Evolutionary conservation across 2,888 invertebrate species (phyloP).

Genomic region (Hoplodrina ambigua): DNA sequence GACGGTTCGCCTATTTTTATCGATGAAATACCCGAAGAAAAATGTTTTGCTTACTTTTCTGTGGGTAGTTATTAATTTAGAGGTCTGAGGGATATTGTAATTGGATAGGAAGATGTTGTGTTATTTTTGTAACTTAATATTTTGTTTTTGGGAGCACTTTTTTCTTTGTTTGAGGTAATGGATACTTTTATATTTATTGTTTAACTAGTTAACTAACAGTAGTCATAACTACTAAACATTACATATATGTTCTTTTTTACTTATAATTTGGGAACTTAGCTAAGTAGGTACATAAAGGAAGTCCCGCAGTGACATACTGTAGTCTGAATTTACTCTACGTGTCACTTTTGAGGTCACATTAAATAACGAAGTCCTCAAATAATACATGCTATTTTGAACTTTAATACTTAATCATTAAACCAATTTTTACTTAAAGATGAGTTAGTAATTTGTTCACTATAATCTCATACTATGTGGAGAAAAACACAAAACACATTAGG

Average conservation of each 20-base stretch:
- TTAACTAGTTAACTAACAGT: background rate
- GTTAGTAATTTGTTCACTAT: constrained; percentile 1
- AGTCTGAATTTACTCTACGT: constrained; percentile 20
- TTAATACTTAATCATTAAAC: background rate
- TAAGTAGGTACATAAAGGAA: constrained; percentile 19
- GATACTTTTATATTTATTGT: background rate
- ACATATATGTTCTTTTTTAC: background rate
- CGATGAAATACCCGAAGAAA: constrained; percentile 64
- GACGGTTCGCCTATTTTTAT: constrained; percentile 71
- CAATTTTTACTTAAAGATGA: constrained; percentile 1
- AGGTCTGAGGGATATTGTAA: constrained; percentile 44
- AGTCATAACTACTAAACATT: background rate
- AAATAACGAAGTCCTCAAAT: background rate
- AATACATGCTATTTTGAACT: constrained; percentile 10
- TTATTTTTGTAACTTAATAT: constrained; percentile 29
- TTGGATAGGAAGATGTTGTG: constrained; percentile 27
- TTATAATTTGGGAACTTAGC: background rate
- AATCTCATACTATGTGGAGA: constrained; percentile 3
- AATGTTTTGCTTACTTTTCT: constrained; percentile 57
- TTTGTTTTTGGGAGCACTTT: background rate
- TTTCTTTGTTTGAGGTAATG: background rate
- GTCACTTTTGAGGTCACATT: constrained; percentile 32
- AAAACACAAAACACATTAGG: constrained; percentile 7
- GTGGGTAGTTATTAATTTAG: constrained; percentile 57
- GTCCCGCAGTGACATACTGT: constrained; percentile 14